These are phyloP conservation scores for Thunnus albacares DNA, from an alignment of 2,797 vertebrate genomes.

Conservation along the genomic window DNA sequence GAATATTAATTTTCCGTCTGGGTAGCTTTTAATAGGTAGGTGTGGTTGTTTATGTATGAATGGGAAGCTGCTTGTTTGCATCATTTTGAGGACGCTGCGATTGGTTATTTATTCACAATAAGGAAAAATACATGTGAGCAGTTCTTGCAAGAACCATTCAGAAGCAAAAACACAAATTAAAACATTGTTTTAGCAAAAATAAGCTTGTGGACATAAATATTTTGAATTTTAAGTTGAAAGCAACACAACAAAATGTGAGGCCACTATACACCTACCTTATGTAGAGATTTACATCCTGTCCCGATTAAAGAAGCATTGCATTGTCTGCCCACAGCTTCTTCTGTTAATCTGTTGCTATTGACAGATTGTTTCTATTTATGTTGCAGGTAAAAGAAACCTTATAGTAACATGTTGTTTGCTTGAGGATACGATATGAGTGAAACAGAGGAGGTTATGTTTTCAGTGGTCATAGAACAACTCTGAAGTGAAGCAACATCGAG, in stretches of 20 bases:
- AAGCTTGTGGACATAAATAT: no score
- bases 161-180: background rate
- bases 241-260: background rate
- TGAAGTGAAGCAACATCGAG: conserved; percentile 11
- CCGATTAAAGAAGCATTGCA: background rate
- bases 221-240: background rate
- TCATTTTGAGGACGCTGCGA: background rate
- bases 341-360: background rate
- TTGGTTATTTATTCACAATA: background rate
- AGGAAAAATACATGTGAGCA: background rate
- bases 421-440: background rate
- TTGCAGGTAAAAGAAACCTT: background rate
- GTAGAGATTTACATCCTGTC: background rate
- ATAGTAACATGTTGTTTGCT: background rate
- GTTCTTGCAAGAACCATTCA: background rate
- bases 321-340: conserved; percentile 13
- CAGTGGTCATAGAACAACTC: background rate
- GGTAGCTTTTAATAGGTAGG: background rate
- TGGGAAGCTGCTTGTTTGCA: conserved; percentile 6
- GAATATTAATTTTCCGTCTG: background rate
- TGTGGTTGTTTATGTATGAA: conserved; percentile 14
- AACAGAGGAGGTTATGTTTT: background rate
- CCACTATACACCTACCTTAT: background rate
- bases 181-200: background rate
- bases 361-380: background rate